A percentile compares a stretch with the other conserved stretches of the same genome.
These are phyloP conservation scores for Malacoctenus gilli DNA, from an alignment of 2,797 vertebrate species.

Conservation along the genomic window DNA sequence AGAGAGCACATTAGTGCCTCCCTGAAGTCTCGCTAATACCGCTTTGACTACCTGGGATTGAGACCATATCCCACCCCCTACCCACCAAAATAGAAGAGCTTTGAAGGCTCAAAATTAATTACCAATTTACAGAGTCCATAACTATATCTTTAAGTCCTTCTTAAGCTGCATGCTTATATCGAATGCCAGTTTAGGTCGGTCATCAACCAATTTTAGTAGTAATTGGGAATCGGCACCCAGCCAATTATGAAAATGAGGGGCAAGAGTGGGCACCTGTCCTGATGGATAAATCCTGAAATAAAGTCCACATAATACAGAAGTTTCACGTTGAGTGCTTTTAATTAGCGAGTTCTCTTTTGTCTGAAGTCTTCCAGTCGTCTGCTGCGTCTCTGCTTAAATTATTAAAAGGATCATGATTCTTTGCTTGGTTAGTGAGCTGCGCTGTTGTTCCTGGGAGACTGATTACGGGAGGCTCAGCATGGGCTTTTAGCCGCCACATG, in stretches of 20 bases:
- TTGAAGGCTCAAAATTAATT: slow-evolving; percentile 81
- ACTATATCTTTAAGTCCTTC: slow-evolving; percentile 64
- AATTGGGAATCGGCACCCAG: slow-evolving; percentile 63
- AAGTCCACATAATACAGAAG: slow-evolving; percentile 67
- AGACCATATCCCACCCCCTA: slow-evolving; percentile 61
- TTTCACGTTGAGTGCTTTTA: slow-evolving; percentile 64
- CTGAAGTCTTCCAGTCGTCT: slow-evolving; percentile 45
- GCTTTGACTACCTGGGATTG: slow-evolving; percentile 74
- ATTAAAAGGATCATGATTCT: slow-evolving; percentile 59
- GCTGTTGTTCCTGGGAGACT: slow-evolving; percentile 45
- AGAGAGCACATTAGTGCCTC: slow-evolving; percentile 60
- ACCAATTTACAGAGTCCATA: slow-evolving; percentile 70
- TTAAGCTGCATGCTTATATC: slow-evolving; percentile 67
- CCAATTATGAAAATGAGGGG: slow-evolving; percentile 63
- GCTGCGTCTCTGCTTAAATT: slow-evolving; percentile 52
- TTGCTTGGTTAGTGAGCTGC: slow-evolving; percentile 53
- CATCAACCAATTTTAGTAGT: slow-evolving; percentile 62
- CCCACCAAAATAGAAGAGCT: slow-evolving; percentile 65
- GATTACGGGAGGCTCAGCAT: slow-evolving; percentile 54
- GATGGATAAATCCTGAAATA: slow-evolving; percentile 64
- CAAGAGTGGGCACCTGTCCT: slow-evolving; percentile 33
- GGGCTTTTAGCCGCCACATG: slow-evolving; percentile 65
- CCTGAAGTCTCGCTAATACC: slow-evolving; percentile 75
- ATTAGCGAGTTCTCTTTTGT: slow-evolving; percentile 68
- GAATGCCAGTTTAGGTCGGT: slow-evolving; percentile 60